Conservation (phyloP, 1,140 invertebrate species). For the Schlechtendalia chinensis region DNA sequence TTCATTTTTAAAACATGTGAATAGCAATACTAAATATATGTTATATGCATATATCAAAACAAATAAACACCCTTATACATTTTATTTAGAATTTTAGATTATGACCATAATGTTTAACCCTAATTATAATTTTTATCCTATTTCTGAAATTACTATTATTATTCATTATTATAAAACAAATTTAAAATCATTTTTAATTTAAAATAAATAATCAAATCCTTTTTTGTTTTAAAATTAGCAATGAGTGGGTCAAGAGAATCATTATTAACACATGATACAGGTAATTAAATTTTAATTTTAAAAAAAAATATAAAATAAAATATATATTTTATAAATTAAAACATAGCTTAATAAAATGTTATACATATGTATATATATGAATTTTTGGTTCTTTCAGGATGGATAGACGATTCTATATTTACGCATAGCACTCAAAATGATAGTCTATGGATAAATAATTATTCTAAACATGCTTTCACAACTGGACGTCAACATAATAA, state of each 20-base stretch:
- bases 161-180: neutral
- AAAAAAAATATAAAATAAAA: neutral
- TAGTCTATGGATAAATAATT: constrained; percentile 60
- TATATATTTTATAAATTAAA: neutral
- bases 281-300: constrained; percentile 57
- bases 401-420: constrained; percentile 66
- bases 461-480: constrained; percentile 76
- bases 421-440: constrained; percentile 57
- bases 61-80: no score
- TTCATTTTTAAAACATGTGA: no score
- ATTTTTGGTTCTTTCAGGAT: constrained; percentile 61
- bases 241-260: constrained; percentile 76
- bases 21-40: no score
- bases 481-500: constrained; percentile 72
- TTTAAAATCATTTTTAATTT: neutral
- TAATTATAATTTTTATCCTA: no score
- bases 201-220: neutral
- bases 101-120: no score
- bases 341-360: neutral
- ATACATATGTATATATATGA: neutral
- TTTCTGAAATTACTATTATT: neutral
- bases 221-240: constrained; percentile 59
- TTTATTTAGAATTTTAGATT: no score
- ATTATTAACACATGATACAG: constrained; percentile 73
- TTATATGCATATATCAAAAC: no score